These are phyloP conservation scores for Yoshiicerus persimilis DNA, from an alignment of 1,140 invertebrate species.

Conservation along the genomic window DNA sequence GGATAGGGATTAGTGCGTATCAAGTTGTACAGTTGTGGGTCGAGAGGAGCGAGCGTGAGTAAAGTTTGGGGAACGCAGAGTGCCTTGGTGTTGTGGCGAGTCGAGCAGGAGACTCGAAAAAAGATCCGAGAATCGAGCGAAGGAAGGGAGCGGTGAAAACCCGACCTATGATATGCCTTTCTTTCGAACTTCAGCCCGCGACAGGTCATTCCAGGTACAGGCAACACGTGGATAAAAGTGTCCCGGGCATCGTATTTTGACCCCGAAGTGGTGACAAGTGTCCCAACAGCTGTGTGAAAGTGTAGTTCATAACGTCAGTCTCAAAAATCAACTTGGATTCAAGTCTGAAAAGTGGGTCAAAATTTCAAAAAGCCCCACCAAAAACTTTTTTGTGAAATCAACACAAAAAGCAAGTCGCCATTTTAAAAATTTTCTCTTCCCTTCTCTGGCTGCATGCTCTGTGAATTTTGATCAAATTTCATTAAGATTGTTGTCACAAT, in stretches of 20 bases:
- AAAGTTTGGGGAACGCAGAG: background rate
- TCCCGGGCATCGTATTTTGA: conserved; percentile 11
- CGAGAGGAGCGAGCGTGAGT: background rate
- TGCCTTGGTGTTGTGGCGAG: background rate
- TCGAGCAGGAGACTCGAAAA: background rate
- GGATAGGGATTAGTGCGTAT: background rate
- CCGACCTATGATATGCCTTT: conserved; percentile 10
- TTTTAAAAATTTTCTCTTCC: conserved; percentile 37
- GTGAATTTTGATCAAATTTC: conserved; percentile 20
- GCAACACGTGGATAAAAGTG: conserved; percentile 18
- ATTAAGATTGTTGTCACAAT: background rate
- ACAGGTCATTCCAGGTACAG: conserved; percentile 27
- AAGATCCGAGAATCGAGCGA: background rate
- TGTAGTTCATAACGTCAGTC: background rate
- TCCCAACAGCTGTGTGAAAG: too few species aligned
- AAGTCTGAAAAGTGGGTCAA: conserved; percentile 30
- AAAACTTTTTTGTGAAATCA: conserved; percentile 42
- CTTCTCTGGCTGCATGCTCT: conserved; percentile 12
- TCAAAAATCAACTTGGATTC: background rate
- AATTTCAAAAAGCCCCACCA: conserved; percentile 45
- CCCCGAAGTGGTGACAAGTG: background rate
- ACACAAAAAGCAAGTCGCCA: conserved; percentile 40
- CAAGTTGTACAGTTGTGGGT: background rate
- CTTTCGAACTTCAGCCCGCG: conserved; percentile 26
- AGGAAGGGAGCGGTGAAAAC: conserved; percentile 20